phyloP scores from a whole-genome alignment of 1,140 invertebrate species.

The Gonatopus flavifemur region DNA sequence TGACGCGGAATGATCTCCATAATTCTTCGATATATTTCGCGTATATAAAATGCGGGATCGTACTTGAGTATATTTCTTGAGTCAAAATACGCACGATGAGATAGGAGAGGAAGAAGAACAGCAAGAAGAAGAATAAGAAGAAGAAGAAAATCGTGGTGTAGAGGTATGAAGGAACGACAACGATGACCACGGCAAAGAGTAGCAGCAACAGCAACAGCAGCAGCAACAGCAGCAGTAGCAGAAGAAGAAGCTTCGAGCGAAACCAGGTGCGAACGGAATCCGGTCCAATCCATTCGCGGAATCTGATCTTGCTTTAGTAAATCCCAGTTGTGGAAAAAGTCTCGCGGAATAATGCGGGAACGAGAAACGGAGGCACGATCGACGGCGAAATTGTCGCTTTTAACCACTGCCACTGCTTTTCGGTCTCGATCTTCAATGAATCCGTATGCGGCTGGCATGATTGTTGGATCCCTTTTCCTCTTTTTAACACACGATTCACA shows the following conservation, averaged over 20 bases:
- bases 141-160: not conserved
- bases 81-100: not conserved
- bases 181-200: not conserved
- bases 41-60: too few species aligned
- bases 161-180: not conserved
- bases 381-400: slow-evolving; percentile 38
- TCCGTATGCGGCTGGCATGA: not conserved
- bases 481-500: not conserved
- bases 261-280: slow-evolving; percentile 57
- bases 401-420: slow-evolving; percentile 32
- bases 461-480: slow-evolving; percentile 20
- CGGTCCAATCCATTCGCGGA: slow-evolving; percentile 56
- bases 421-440: slow-evolving; percentile 17
- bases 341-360: slow-evolving; percentile 43
- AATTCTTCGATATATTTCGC: too few species aligned
- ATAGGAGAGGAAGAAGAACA: not conserved
- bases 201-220: slow-evolving; percentile 5
- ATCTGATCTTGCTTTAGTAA: slow-evolving; percentile 50
- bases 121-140: not conserved
- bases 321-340: slow-evolving; percentile 49
- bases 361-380: slow-evolving; percentile 18
- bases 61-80: too few species aligned
- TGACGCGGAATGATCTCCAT: too few species aligned
- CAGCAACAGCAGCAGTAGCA: too few species aligned
- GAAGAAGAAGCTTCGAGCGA: slow-evolving; percentile 44